Conservation (phyloP, 1,140 invertebrate species). For the Zaprionus davidi region DNA sequence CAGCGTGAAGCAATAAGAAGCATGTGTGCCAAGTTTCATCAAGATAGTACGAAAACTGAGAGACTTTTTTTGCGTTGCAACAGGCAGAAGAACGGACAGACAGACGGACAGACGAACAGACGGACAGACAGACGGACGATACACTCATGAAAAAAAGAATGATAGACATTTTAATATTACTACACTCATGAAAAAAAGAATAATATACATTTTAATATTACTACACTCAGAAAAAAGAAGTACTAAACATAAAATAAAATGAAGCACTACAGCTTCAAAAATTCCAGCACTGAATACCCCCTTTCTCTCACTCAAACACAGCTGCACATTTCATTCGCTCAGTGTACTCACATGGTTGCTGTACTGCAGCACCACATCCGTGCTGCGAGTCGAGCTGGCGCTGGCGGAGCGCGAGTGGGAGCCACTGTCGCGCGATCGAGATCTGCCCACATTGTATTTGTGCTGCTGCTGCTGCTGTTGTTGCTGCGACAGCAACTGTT, state of each 20-base stretch:
- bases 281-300: not conserved
- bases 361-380: conserved; percentile 81
- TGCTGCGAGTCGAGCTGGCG: conserved; percentile 85
- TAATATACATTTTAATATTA: no score
- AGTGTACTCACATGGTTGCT: conserved; percentile 76
- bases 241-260: not conserved
- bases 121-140: no score
- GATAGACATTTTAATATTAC: no score
- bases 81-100: no score
- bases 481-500: conserved; percentile 44
- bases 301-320: not conserved
- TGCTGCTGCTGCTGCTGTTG: conserved; percentile 49
- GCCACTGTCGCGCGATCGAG: conserved; percentile 87
- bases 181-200: no score
- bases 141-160: no score
- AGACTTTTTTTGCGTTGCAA: no score
- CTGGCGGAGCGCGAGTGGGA: conserved; percentile 88
- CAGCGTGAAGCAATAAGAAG: no score
- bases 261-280: not conserved
- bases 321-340: not conserved
- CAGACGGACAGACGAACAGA: no score
- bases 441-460: conserved; percentile 80
- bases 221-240: not conserved
- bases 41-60: no score
- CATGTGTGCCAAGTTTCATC: no score